phyloP scores from a whole-genome alignment of 2,113 vertebrate species.

The Lepus europaeus region DNA sequence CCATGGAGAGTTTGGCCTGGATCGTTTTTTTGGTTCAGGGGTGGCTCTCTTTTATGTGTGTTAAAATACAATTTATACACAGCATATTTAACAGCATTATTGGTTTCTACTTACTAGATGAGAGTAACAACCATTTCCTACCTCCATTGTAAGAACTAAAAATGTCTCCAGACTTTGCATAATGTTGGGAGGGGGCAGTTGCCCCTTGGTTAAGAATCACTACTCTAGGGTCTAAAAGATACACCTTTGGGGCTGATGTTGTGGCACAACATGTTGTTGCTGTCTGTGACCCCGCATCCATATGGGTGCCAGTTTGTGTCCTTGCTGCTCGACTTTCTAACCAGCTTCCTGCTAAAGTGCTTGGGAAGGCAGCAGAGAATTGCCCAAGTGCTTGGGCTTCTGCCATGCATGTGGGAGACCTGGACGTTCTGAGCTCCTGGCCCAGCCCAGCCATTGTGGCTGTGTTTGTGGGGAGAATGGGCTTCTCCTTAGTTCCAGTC shows the following conservation, averaged over 20 bases:
- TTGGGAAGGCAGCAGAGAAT: too few species aligned
- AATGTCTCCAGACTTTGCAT: not conserved
- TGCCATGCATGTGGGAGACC: too few species aligned
- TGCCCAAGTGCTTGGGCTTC: too few species aligned
- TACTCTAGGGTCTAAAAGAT: slow-evolving; percentile 11
- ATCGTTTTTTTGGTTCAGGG: not conserved
- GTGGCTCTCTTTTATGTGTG: not conserved
- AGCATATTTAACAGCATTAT: not conserved
- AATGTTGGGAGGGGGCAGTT: not conserved
- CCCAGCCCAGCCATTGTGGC: too few species aligned
- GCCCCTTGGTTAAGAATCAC: not conserved
- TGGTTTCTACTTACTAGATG: not conserved
- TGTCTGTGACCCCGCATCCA: too few species aligned
- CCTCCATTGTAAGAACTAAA: not conserved
- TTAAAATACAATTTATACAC: not conserved
- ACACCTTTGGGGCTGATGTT: not conserved
- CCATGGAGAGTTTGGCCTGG: not conserved
- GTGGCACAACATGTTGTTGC: too few species aligned
- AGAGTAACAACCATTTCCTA: not conserved
- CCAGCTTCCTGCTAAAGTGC: too few species aligned
- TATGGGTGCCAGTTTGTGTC: too few species aligned
- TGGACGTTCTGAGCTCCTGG: too few species aligned
- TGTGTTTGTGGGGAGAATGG: too few species aligned
- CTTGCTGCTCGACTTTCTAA: too few species aligned
- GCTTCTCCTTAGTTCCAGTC: too few species aligned